Base-by-base conservation (phyloP, 2,888 invertebrate genomes). In the Meiosimyza platycephala region DNA sequence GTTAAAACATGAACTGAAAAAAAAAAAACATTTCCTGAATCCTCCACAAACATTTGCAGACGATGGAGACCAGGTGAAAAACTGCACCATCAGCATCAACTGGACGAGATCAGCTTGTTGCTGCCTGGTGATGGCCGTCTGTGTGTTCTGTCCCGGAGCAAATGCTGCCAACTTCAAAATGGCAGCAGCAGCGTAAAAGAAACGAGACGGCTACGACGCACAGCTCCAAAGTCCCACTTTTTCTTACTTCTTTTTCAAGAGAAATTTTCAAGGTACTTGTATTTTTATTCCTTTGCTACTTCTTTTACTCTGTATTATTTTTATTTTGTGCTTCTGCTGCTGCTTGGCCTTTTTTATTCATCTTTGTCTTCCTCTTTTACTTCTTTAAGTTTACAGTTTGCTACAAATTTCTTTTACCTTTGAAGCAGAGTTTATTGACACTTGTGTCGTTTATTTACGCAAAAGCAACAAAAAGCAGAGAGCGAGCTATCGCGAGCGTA, bases 381-480 rank as follows among this genome's bases (percentile, higher is more conserved):
- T 71, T 55, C 55, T 52, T 48, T 47, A 52, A 12, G 47, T 55
- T 57, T 54, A 16, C 67, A 33, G 28, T 33, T 33, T 71, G 51
- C 65, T 71, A 64, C 33, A 63, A 62, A 65, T 59, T 71, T 57
- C 48, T 65, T 65, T 71, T 59, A 59, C 65, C 71, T 59, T 71
- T 70, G 40, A 48, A 48, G 33, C 80, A 83, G 82, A 82, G 82
- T 83, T 82, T 83, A 82, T 82, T 82, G 83, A 82, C 81, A 82
- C 82, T 82, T 81, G 80, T 78, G 79, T 77, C 81, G 77, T 81
- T 80, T 78, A 81, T 60, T 69, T 60, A 40, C 16, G 16, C 55
- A 47, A 47, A 33, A 68, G 60, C 59, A 28, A 33, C 6, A 40
- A 62, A 47, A 40, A n/a, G 47, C 60, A 22, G 33, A 28, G 22